Evolutionary conservation across 2,888 invertebrate genomes (phyloP).

Genomic region (Calameuta idolon): DNA sequence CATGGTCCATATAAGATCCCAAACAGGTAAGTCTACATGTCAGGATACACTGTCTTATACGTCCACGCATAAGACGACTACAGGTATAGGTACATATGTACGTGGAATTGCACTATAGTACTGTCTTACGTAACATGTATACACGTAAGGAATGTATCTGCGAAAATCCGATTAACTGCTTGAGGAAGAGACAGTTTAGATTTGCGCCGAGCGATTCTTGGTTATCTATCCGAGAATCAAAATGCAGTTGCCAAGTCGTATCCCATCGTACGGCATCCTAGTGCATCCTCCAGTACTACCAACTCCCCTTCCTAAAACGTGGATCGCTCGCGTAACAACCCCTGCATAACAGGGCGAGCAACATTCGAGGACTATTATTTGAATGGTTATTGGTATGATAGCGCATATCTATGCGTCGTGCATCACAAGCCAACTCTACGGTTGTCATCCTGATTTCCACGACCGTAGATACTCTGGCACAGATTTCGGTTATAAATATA

Average conservation of each 20-base stretch:
- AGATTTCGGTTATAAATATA: constrained; percentile 53
- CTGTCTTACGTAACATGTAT: not conserved
- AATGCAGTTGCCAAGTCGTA: constrained; percentile 51
- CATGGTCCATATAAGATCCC: no score
- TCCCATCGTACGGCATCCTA: constrained; percentile 9
- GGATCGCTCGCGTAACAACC: constrained; percentile 22
- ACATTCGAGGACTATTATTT: constrained; percentile 56
- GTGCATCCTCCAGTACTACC: constrained; percentile 5
- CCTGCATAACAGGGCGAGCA: constrained; percentile 9
- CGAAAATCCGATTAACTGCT: not conserved
- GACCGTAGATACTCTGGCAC: constrained; percentile 17
- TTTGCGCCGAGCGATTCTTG: constrained; percentile 17
- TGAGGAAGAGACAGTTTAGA: constrained; percentile 14
- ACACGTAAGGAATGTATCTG: not conserved
- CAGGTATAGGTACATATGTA: not conserved
- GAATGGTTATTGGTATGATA: constrained; percentile 63
- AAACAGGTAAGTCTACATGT: not conserved
- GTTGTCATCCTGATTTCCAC: constrained; percentile 55
- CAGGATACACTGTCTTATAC: not conserved
- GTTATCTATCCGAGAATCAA: constrained; percentile 39
- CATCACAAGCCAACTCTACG: constrained; percentile 60
- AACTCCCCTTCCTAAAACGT: constrained; percentile 13
- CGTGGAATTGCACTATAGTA: not conserved
- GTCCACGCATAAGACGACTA: not conserved
- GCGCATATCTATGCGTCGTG: constrained; percentile 58